Base-by-base conservation (phyloP, 2,888 invertebrate genomes). In the Heliconius ethilla region DNA sequence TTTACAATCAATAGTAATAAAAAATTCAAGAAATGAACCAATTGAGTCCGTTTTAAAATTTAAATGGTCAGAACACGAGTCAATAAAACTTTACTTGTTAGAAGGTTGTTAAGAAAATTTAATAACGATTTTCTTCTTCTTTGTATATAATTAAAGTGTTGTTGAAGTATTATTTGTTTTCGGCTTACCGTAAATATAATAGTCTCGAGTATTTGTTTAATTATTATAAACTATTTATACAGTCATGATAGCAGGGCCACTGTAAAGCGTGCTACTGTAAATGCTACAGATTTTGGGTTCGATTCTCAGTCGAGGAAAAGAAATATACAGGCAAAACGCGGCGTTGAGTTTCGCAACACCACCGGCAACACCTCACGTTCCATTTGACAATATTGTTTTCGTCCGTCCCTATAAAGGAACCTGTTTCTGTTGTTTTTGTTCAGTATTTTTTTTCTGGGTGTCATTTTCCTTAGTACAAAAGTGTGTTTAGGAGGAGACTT, bases 21-120 rank as follows among this genome's bases (percentile, higher is more conserved):
- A 65, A 15, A 67, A 73, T 75, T 75, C 37, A 72, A 75, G 75
- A 75, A 45, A 62, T 62, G 27, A 29, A 63, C 45, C 45, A 70
- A 55, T 70, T 33, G 70, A 78, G 59, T 75, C 65, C 59, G 51
- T 15, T 75, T 75, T 66, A 78, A 75, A 66, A 67, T 40, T 66
- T 75, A 75, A 72, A 75, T 65, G 55, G n/a, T 75, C 37, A 65
- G 63, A 51, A 67, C 6, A 29, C 45, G 70, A 72, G 65, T 76
- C 51, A 37, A 72, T 72, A 63, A 55, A 55, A 76, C 22, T 40
- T n/a, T 55, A 59, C 55, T 72, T 37, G 72, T 59, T 72, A 72
- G 59, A n/a, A 59, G 55, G 18, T 70, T 37, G 72, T 72, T 72
- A 59, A 33, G 59, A 72, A 70, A 70, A 59, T 72, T 72, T 33